Evolutionary conservation across 2,888 invertebrate species (phyloP).

Genomic region (Operophtera brumata): DNA sequence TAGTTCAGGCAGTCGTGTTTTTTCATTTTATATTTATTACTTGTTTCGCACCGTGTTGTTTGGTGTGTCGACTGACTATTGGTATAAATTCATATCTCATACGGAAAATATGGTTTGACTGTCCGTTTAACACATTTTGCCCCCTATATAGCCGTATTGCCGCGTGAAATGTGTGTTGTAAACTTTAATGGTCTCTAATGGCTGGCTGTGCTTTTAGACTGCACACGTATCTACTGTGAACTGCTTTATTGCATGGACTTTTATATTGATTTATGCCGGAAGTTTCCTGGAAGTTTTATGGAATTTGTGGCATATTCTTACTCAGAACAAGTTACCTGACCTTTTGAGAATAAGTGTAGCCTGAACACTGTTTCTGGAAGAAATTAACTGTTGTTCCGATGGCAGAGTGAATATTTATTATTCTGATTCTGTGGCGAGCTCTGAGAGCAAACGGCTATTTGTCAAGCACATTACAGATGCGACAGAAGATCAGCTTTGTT

Average conservation of each 20-base stretch:
- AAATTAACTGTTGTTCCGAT: no score
- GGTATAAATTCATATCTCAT: conserved; percentile 1
- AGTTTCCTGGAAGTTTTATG: not conserved
- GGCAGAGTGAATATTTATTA: no score
- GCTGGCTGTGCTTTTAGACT: conserved; percentile 7
- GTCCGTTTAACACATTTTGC: conserved; percentile 8
- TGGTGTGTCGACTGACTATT: not conserved
- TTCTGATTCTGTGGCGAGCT: no score
- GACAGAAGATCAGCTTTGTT: not conserved
- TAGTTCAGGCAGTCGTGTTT: no score
- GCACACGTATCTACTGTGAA: not conserved
- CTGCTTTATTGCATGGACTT: conserved; percentile 6
- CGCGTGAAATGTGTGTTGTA: conserved; percentile 13
- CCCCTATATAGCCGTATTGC: conserved; percentile 12
- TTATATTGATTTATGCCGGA: not conserved
- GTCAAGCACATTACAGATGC: not conserved
- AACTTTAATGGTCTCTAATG: conserved; percentile 17
- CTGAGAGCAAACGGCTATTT: not conserved
- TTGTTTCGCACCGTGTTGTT: not conserved
- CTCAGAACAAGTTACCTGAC: no score
- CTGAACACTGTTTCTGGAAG: no score
- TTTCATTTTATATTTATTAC: no score
- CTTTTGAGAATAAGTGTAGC: no score
- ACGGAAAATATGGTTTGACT: not conserved
- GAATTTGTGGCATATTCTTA: no score